Evolutionary conservation across 2,888 invertebrate species (phyloP).

Genomic region (Cybosia mesomella): DNA sequence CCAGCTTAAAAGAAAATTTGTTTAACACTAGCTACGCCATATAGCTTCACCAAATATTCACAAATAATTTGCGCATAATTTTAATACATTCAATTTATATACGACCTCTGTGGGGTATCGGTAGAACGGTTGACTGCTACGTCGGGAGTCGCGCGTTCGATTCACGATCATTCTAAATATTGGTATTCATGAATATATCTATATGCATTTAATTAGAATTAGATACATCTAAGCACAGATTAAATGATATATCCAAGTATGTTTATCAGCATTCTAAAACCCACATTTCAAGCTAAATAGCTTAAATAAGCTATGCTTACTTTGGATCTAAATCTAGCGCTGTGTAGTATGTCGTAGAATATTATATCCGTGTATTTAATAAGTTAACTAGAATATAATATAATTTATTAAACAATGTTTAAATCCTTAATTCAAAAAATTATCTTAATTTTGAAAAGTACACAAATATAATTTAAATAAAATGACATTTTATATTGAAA

Average conservation of each 20-base stretch:
- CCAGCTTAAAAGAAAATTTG: constrained; percentile 19
- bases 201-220: too few relatives aligned
- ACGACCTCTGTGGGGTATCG: background rate
- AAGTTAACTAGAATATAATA: too few relatives aligned
- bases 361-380: too few relatives aligned
- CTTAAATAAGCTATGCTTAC: too few relatives aligned
- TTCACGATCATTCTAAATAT: background rate
- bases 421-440: background rate
- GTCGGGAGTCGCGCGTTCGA: background rate
- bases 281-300: too few relatives aligned
- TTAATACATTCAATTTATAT: background rate
- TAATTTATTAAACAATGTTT: background rate
- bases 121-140: background rate
- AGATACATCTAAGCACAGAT: too few relatives aligned
- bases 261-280: too few relatives aligned
- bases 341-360: too few relatives aligned
- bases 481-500: too few relatives aligned
- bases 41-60: background rate
- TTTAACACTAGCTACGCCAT: background rate
- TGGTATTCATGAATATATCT: too few relatives aligned
- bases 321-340: too few relatives aligned
- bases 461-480: background rate
- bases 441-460: background rate
- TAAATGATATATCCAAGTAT: too few relatives aligned
- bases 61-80: background rate